Percentiles rank a stretch among this genome's conserved stretches.
Conservation (phyloP, 1,140 invertebrate species). For the Drosophila ironensis region DNA sequence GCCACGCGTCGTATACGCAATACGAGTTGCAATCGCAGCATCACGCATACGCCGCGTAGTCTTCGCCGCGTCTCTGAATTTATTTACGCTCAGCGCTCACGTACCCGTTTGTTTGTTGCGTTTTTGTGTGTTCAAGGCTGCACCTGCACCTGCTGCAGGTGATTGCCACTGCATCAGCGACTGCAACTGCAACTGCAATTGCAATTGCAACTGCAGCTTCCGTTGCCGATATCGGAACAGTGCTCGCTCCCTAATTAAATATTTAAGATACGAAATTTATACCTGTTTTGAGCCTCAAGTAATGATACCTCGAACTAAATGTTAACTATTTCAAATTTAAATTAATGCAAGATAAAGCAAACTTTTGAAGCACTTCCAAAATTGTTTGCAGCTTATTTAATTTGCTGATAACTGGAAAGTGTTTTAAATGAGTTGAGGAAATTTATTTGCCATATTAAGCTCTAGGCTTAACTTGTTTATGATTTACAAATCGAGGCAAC, state of each 20-base stretch:
- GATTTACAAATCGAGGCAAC: background rate
- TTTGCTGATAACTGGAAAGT: too few species aligned
- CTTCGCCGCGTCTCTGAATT: conserved; percentile 14
- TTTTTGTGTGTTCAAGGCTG: conserved; percentile 54
- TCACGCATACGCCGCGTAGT: conserved; percentile 15
- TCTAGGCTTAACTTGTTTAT: too few species aligned
- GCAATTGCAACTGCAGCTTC: conserved; percentile 21
- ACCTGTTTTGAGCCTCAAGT: too few species aligned
- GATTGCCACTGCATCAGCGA: conserved; percentile 8
- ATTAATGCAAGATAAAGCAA: too few species aligned
- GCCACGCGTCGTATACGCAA: conserved; percentile 42
- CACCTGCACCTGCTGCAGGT: conserved; percentile 54
- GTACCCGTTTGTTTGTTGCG: conserved; percentile 3
- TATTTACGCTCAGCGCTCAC: conserved; percentile 16
- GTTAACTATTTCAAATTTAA: too few species aligned
- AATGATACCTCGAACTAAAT: too few species aligned
- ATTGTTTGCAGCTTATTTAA: too few species aligned
- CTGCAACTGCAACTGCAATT: conserved; percentile 27
- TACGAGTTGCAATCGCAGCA: background rate
- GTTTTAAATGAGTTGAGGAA: too few species aligned
- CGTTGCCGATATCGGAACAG: conserved; percentile 15
- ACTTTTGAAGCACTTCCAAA: too few species aligned
- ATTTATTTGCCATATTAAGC: background rate
- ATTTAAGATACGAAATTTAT: too few species aligned
- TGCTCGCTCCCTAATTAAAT: conserved; percentile 2